These are phyloP conservation scores for Cossypha caffra DNA, from an alignment of 2,797 vertebrate species.

Conservation along the genomic window DNA sequence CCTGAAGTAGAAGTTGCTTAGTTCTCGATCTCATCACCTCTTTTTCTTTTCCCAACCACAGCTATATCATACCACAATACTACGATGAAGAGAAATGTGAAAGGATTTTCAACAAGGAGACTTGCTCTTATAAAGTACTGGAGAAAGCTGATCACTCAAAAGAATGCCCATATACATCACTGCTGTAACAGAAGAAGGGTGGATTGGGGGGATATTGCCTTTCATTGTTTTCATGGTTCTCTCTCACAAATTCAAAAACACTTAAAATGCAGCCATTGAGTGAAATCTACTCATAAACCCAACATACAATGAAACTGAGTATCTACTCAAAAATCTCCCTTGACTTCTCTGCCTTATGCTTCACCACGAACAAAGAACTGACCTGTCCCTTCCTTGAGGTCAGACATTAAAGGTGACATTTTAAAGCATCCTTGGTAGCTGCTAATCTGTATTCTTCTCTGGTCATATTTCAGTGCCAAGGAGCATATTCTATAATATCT, in stretches of 20 bases:
- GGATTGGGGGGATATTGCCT: neutral
- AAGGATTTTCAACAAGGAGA: neutral
- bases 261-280: neutral
- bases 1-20: neutral
- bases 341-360: neutral
- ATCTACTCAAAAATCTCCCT: neutral
- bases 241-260: neutral
- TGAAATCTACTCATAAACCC: neutral
- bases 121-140: constrained; percentile 26
- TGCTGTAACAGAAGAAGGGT: neutral
- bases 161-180: neutral
- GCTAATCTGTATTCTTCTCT: neutral
- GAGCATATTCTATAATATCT: neutral
- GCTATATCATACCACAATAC: accelerated
- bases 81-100: neutral
- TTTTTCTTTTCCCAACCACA: neutral
- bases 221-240: neutral
- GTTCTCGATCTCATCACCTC: neutral
- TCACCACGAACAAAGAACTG: neutral
- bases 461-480: neutral
- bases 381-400: neutral
- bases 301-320: neutral
- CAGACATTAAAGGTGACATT: neutral
- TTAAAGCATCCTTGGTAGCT: neutral
- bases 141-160: constrained; percentile 29